Evolutionary conservation across 2,797 vertebrate species (phyloP).

Genomic region (Naso thynnoides): DNA sequence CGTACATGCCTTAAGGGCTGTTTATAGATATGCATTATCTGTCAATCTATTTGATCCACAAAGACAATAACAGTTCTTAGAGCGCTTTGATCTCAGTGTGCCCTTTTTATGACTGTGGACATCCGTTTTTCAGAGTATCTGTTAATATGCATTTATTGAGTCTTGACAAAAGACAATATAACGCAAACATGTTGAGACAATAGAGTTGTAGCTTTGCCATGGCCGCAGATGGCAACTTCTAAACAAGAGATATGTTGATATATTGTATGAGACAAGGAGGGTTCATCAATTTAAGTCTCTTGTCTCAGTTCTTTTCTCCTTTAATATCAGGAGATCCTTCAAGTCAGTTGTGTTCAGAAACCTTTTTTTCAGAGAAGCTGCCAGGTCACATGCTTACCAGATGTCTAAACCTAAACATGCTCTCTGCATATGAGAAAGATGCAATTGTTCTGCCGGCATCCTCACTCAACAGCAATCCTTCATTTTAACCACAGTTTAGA

Average conservation of each 20-base stretch:
- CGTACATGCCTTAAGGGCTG: slow-evolving; percentile 39
- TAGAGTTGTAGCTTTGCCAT: slow-evolving; percentile 29
- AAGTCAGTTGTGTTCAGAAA: not conserved
- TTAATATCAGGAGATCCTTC: not conserved
- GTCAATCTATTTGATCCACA: slow-evolving; percentile 57
- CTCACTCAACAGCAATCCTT: not conserved
- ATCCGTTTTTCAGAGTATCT: slow-evolving; percentile 36
- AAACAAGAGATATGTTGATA: slow-evolving; percentile 22
- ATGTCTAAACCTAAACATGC: slow-evolving; percentile 9
- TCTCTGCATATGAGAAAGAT: not conserved
- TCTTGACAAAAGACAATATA: slow-evolving; percentile 46
- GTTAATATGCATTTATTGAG: slow-evolving; percentile 35
- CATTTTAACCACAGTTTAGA: too few relatives aligned
- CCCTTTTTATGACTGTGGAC: slow-evolving; percentile 48
- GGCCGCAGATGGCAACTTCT: slow-evolving; percentile 25
- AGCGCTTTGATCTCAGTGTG: slow-evolving; percentile 57
- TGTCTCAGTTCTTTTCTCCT: slow-evolving; percentile 1
- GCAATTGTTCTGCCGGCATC: not conserved
- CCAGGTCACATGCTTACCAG: not conserved
- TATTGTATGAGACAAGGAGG: slow-evolving; percentile 3
- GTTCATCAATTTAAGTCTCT: slow-evolving; percentile 30
- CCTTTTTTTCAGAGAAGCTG: slow-evolving; percentile 2
- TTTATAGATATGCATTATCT: slow-evolving; percentile 62
- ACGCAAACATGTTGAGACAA: slow-evolving; percentile 34
- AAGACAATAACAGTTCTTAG: slow-evolving; percentile 55